Conservation (phyloP, 2,888 invertebrate genomes). For the Ophioninae sp. region DNA sequence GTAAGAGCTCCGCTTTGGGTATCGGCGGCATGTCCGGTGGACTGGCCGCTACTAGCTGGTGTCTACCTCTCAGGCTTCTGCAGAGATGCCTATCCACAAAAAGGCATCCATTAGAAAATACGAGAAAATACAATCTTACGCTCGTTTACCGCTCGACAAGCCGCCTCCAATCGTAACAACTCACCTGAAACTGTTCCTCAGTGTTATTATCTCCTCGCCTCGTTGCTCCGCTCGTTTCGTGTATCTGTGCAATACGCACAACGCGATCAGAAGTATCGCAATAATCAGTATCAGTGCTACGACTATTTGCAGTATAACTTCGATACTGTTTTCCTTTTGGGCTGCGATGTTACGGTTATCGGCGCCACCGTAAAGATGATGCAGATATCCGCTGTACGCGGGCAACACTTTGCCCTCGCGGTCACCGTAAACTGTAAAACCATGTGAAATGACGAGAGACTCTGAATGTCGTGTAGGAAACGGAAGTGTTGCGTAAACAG, state of each 20-base stretch:
- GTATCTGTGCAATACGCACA: conserved; percentile 86
- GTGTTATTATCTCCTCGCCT: conserved; percentile 86
- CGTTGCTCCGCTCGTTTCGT: conserved; percentile 86
- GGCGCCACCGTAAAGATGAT: conserved; percentile 88
- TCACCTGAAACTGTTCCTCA: conserved; percentile 86
- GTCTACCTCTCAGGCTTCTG: conserved; percentile 86
- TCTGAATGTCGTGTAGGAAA: not conserved
- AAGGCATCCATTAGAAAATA: conserved; percentile 70
- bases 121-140: conserved; percentile 40
- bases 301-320: conserved; percentile 87
- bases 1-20: conserved; percentile 87
- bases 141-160: not conserved
- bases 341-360: conserved; percentile 79
- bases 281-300: conserved; percentile 85
- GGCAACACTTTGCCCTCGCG: conserved; percentile 82
- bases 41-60: conserved; percentile 84
- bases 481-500: not conserved
- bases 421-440: conserved; percentile 81
- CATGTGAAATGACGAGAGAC: not conserved
- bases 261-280: conserved; percentile 83
- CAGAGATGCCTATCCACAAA: conserved; percentile 82
- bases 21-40: conserved; percentile 93
- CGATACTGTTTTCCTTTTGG: conserved; percentile 81
- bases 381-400: conserved; percentile 89
- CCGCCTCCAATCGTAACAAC: conserved; percentile 60